phyloP scores from a whole-genome alignment of 1,140 invertebrate species.

The Penaeus indicus region DNA sequence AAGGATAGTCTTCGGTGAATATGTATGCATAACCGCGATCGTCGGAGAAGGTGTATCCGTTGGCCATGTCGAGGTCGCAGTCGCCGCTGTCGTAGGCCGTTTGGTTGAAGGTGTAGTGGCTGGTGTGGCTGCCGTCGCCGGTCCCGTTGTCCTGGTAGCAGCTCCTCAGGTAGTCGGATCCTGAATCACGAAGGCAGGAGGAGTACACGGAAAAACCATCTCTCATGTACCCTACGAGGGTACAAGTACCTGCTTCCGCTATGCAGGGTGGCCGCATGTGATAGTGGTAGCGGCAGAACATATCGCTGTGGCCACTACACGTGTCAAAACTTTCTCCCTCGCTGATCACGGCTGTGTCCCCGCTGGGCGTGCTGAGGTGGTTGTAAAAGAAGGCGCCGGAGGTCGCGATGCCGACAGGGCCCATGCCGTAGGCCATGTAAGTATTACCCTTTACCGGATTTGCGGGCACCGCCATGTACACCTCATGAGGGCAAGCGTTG shows the following conservation, averaged over 20 bases:
- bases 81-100: too few relatives aligned
- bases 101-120: too few relatives aligned
- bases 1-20: not conserved
- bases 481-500: not conserved
- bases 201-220: not conserved
- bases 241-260: not conserved
- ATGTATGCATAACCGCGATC: not conserved
- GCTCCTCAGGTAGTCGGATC: not conserved
- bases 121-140: too few relatives aligned
- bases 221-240: not conserved
- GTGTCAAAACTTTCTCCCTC: not conserved
- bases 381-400: not conserved
- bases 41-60: not conserved
- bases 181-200: not conserved
- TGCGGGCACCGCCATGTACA: not conserved
- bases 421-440: not conserved
- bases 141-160: too few relatives aligned
- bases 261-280: not conserved
- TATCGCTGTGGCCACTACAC: not conserved
- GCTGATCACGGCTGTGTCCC: not conserved
- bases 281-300: not conserved
- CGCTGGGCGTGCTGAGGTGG: not conserved
- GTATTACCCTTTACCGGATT: not conserved
- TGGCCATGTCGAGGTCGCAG: too few relatives aligned
- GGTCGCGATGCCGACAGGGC: not conserved